Percentiles rank a stretch among this genome's conserved stretches.
These are phyloP conservation scores for Smutsia temminckii DNA, from an alignment of 2,797 vertebrate species.

Conservation along the genomic window DNA sequence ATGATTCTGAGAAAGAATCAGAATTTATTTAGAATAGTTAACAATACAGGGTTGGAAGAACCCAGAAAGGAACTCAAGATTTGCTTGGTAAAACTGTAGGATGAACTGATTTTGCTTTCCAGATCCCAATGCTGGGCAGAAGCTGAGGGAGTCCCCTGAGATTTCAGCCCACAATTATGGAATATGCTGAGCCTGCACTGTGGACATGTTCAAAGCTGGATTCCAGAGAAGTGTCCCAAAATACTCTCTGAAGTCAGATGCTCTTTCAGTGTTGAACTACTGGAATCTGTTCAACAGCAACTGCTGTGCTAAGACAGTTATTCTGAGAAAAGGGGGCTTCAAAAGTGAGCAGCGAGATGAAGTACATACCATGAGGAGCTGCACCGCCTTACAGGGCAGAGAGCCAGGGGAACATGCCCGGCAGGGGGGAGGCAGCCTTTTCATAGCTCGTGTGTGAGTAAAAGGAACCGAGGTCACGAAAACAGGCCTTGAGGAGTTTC, in stretches of 20 bases:
- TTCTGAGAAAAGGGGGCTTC: neutral
- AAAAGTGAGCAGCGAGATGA: neutral
- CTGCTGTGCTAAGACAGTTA: neutral
- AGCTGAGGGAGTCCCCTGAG: neutral
- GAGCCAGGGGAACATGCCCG: too few relatives aligned
- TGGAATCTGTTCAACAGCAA: neutral
- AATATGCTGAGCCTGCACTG: neutral
- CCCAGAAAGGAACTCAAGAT: neutral
- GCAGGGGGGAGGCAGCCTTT: neutral
- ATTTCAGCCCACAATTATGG: neutral
- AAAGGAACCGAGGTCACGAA: neutral
- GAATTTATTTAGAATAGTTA: neutral
- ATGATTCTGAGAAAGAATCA: neutral
- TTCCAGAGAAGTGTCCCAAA: neutral
- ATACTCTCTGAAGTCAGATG: neutral
- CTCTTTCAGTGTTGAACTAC: neutral
- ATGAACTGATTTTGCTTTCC: neutral
- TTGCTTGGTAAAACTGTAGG: neutral
- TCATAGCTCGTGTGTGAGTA: neutral
- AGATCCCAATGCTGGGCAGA: rapidly evolving
- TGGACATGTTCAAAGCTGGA: neutral
- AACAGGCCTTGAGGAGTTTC: neutral
- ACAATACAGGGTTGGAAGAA: neutral
- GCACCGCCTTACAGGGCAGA: rapidly evolving
- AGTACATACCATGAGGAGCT: neutral